A percentile compares a stretch with the other conserved stretches of the same genome.
phyloP scores from a whole-genome alignment of 2,888 invertebrate species.

The Cataglyphis albicans region DNA sequence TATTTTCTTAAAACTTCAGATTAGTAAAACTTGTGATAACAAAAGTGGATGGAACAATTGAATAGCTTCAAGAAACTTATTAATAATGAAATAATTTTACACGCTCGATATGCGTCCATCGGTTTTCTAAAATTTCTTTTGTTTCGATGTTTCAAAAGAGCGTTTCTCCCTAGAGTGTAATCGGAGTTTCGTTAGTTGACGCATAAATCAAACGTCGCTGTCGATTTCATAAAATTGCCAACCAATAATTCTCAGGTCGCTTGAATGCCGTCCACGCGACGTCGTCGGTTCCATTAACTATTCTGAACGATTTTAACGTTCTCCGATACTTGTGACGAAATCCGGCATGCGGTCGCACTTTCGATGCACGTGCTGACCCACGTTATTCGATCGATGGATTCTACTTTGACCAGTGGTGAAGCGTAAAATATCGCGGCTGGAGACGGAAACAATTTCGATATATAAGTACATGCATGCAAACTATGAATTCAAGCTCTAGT shows the following conservation, averaged over 20 bases:
- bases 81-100: constrained; percentile 8
- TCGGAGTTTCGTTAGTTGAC: neutral
- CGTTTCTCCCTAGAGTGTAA: neutral
- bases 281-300: constrained; percentile 14
- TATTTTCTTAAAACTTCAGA: neutral
- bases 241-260: constrained; percentile 12
- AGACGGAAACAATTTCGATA: neutral
- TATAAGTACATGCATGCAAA: neutral
- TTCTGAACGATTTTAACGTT: constrained; percentile 36
- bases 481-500: neutral
- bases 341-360: constrained; percentile 2
- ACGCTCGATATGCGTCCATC: neutral
- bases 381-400: constrained; percentile 14
- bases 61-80: neutral
- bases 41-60: neutral
- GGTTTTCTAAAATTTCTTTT: constrained; percentile 14
- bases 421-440: neutral
- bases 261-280: neutral
- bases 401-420: neutral
- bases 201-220: constrained; percentile 16
- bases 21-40: neutral
- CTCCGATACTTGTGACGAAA: constrained; percentile 35
- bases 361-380: neutral
- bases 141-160: neutral
- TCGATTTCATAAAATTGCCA: constrained; percentile 27